Evolutionary conservation across 2,113 vertebrate genomes (phyloP).

Genomic region (Danio rerio): DNA sequence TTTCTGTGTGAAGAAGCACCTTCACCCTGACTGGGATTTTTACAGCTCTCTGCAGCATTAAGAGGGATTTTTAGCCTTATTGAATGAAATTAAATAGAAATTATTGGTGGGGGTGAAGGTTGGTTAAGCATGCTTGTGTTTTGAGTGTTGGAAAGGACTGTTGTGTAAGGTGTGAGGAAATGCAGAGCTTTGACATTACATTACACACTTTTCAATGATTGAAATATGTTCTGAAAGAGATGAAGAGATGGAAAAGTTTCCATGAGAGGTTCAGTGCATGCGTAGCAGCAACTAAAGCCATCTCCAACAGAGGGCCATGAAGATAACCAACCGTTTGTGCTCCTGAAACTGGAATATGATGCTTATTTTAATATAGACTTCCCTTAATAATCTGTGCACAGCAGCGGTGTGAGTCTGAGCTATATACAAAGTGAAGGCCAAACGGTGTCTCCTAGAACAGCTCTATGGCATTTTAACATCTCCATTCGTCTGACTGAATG

Average conservation of each 20-base stretch:
- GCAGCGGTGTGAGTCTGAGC: background rate
- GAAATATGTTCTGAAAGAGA: background rate
- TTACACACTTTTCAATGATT: background rate
- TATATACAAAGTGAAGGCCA: constrained; percentile 4
- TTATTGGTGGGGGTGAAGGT: constrained; percentile 39
- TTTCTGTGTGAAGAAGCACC: constrained; percentile 34
- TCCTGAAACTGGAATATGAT: constrained; percentile 3
- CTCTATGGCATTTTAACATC: background rate
- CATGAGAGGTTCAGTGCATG: background rate
- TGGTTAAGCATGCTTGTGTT: constrained; percentile 46
- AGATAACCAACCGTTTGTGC: background rate
- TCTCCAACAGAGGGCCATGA: background rate
- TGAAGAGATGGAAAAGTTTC: background rate
- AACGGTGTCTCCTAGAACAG: background rate
- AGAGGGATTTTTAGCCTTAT: background rate
- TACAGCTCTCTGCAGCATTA: background rate
- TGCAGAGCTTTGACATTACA: background rate
- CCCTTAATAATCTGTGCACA: background rate
- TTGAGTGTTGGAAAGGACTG: background rate
- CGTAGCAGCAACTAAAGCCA: no score
- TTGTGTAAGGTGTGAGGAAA: background rate
- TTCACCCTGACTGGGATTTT: constrained; percentile 42
- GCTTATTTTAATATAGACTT: background rate
- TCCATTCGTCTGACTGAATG: background rate
- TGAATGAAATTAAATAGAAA: no score